Base-by-base conservation (phyloP, 2,888 invertebrate species). In the Sericinus montela region DNA sequence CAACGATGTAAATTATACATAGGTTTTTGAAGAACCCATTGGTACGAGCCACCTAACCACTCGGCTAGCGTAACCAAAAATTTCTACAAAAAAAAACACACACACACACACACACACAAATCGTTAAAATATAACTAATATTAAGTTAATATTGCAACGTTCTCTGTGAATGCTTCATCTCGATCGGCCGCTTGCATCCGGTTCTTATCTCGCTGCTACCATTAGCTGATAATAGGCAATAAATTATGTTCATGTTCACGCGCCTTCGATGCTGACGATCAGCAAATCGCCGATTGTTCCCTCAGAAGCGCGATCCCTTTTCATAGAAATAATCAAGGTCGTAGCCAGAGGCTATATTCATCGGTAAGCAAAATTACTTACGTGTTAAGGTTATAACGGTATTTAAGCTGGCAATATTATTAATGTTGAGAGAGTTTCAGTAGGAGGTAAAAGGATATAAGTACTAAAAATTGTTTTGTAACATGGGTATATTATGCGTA, bases 191-290 rank as follows among this genome's bases (percentile, higher is more conserved):
- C 45, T 46, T 34, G 54, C 59, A 58, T 63, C 63, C 64, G 54
- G 61, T 55, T 55, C 53, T 58, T 63, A 61, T 62, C 62, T 51
- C 32, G 25, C 34, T 14, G 39, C 47, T 37, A 40, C 47, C 52
- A 56, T 57, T 57, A 57, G 53, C 48, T 56, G 62, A 65, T 65
- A 65, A 65, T 65, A 53, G 64, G 59, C 43, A 56, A 63, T 64
- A 64, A 64, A 64, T 64, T 54, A 63, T 55, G 53, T 47, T 48
- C 40, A 39, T 48, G 54, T 53, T 56, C 55, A 48, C 43, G 37
- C 46, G 42, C 41, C 41, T 30, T 25, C 36, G 8, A 7, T 32
- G 42, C 51, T 51, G 51, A 48, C 47, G 47, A 51, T 39, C 39
- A 13, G 48, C 29, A 32, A 32, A 11, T 10, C n/a, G 45, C 37